Evolutionary conservation across 2,113 vertebrate species (phyloP), one percentile per base, ranked within the genome.

Genomic region (Odontophorus gujanensis): DNA sequence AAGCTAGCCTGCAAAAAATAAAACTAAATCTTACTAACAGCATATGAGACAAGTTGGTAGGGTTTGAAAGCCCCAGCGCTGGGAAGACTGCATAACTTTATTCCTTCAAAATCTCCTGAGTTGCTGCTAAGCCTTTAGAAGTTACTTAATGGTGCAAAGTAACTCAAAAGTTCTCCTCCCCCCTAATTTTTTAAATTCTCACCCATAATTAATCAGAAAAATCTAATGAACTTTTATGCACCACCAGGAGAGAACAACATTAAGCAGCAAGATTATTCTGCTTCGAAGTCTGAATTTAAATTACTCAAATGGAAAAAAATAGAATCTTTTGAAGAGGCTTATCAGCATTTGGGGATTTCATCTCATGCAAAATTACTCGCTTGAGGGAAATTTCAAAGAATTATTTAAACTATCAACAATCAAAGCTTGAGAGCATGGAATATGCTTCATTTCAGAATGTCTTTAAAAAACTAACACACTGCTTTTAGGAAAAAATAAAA

Each of bases 1-100:
- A 99, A 99, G 97, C 99, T 99, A 72, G 99, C 99, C 99, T 99
- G 97, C 84, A 98, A 98, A 48, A 97, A 85, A 93, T 19, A 87
- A 72, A 95, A 96, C 3, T 10, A 32, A 11, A 82, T 55, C 32
- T 93, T 90, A 95, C 71, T 20, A 89, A 83, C 16, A 59, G 6
- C 42, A 75, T 24, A 92, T 34, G 82, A 73, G 11, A 45, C 5
- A 76, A 81, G 45, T 67, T 40, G 48, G 9, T 5, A n/a, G 32
- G 73, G 40, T 38, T 9, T 48, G 59, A 89, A 78, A 19, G 30
- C 11, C 22, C 81, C 32, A 72, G 32, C 59, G 16, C 28, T 87
- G 47, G 24, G 25, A 91, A 73, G 55, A 66, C 6, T 28, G 19
- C 17, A 14, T 42, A 61, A 88, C 71, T 57, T 89, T 32, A 57